Percentiles rank a stretch among this genome's conserved stretches.
These are phyloP conservation scores for Agonopterix subpropinquella DNA, from an alignment of 2,888 invertebrate genomes.

Conservation along the genomic window DNA sequence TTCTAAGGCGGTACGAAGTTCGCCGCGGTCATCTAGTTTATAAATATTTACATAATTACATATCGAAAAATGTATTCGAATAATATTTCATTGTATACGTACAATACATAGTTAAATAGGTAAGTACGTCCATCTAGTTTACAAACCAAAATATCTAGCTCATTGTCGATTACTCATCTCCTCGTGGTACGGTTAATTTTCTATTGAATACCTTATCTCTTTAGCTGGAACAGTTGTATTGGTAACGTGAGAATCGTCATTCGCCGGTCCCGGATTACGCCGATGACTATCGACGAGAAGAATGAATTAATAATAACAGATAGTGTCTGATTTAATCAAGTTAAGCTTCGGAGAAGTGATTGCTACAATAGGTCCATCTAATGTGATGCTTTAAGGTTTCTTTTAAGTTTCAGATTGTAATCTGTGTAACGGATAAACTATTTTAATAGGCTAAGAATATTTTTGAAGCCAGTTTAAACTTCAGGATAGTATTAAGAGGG, in stretches of 20 bases:
- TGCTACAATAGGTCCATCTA: neutral
- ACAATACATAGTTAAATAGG: too few relatives aligned
- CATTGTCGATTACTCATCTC: constrained; percentile 21
- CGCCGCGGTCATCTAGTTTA: too few relatives aligned
- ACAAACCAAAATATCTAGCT: neutral
- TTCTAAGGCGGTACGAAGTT: too few relatives aligned
- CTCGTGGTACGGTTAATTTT: constrained; percentile 49
- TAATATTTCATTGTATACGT: too few relatives aligned
- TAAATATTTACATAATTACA: too few relatives aligned
- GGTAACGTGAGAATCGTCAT: constrained; percentile 65
- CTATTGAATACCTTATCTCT: constrained; percentile 63
- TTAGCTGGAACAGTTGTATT: constrained; percentile 44
- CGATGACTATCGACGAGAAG: constrained; percentile 57
- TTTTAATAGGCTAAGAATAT: too few relatives aligned
- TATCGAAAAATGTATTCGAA: too few relatives aligned
- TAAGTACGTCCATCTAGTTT: neutral
- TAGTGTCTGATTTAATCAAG: constrained; percentile 50
- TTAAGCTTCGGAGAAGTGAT: constrained; percentile 39
- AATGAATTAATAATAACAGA: constrained; percentile 64
- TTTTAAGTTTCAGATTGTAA: too few relatives aligned
- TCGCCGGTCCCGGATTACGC: constrained; percentile 57
- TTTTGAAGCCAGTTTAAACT: too few relatives aligned
- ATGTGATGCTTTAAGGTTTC: too few relatives aligned
- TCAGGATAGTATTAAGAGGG: too few relatives aligned
- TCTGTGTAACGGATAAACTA: too few relatives aligned